Base-by-base conservation (phyloP, 1,140 invertebrate species). In the Brachionus sp. region DNA sequence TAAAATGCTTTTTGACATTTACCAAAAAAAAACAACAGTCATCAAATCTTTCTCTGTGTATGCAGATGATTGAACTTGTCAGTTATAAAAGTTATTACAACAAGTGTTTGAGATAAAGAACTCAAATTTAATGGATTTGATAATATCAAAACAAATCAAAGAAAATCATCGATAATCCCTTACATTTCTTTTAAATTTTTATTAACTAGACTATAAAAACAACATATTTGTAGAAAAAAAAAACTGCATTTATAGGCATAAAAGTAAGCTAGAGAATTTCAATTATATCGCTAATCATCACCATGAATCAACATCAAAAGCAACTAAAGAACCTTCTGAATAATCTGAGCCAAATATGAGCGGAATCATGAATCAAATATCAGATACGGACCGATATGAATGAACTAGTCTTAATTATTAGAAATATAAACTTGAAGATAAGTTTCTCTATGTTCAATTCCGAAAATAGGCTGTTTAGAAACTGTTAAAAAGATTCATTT, bases 391-490 rank as follows among this genome's bases (percentile, higher is more conserved):
- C 33, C 64, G 64, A 66, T 33, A 66, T 37, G 29, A 13, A 66
- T 33, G 33, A 66, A 66, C 64, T 66, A 66, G 64, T 57, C 50
- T 57, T 57, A 57, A 57, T 57, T 57, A 57, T 57, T 57, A 57
- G 16, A 23, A 57, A 57, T 57, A 57, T 57, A 66, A 35, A 19
- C 37, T 70, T 42, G 16, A 37, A 70, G 66, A 70, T 70, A 70
- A 70, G 66, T 70, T 70, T 70, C 35, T 37, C 13, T 39, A 37
- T 39, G 29, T 70, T 37, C 33, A 12, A 39, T 70, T 39, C 66
- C 66, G 66, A 70, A 70, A 70, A 70, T 70, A 19, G 66, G 35
- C 66, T 70, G 66, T 70, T 37, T 39, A 70, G 35, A 70, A 66
- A 66, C 33, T 33, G 33, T 66, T 33, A 66, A 66, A 66, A 66